phyloP scores from a whole-genome alignment of 2,888 invertebrate species.

The Charanyca ferruginea region DNA sequence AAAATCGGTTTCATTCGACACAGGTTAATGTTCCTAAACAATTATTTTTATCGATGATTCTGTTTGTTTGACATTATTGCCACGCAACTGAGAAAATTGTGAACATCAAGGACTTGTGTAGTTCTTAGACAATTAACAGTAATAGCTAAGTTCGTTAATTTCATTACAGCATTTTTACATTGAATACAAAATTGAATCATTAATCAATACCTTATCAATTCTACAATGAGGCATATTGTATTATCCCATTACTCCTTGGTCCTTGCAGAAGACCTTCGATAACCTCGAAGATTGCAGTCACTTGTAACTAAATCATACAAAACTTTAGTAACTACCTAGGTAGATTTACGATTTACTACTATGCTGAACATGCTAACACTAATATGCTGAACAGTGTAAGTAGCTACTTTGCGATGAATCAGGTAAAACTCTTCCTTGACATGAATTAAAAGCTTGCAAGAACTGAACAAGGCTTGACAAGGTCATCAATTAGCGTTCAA shows the following conservation, averaged over 20 bases:
- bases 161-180: neutral
- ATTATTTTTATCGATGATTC: neutral
- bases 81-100: neutral
- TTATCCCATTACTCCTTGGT: constrained; percentile 9
- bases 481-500: constrained; percentile 42
- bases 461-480: constrained; percentile 24
- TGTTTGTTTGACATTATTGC: neutral
- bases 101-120: neutral
- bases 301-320: constrained; percentile 27
- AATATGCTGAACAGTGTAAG: neutral
- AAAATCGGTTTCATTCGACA: neutral
- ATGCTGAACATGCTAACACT: neutral
- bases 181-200: neutral
- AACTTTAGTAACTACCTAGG: neutral
- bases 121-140: neutral
- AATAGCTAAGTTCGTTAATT: neutral
- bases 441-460: constrained; percentile 40
- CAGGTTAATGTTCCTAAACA: rapidly evolving
- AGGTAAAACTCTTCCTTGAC: constrained; percentile 53
- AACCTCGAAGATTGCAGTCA: constrained; percentile 29
- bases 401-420: constrained; percentile 36
- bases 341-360: constrained; percentile 1
- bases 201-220: constrained; percentile 21
- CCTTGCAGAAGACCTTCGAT: constrained; percentile 32
- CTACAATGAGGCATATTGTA: constrained; percentile 2